phyloP scores from a whole-genome alignment of 2,113 vertebrate genomes.

The Coturnix japonica region DNA sequence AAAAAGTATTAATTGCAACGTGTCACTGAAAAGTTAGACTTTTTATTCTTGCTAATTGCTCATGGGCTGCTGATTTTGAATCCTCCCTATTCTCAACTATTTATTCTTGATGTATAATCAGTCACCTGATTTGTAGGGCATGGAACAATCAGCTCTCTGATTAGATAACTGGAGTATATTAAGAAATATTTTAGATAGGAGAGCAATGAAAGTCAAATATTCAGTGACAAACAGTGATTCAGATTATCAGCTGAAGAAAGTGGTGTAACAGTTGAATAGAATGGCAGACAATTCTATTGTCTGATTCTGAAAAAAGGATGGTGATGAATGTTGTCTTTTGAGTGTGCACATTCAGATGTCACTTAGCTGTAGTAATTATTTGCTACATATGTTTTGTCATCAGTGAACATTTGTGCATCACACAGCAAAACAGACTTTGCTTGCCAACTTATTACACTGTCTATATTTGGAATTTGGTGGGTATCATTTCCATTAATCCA shows the following conservation, averaged over 20 bases:
- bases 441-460: background rate
- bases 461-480: background rate
- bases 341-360: rapidly evolving
- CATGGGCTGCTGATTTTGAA: background rate
- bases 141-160: background rate
- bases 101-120: constrained; percentile 1
- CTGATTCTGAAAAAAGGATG: background rate
- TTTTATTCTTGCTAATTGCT: background rate
- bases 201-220: background rate
- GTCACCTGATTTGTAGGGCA: background rate
- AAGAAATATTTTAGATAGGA: background rate
- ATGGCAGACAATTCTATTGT: background rate
- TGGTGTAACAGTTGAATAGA: background rate
- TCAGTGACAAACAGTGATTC: background rate
- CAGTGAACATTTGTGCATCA: background rate
- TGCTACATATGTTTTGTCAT: background rate
- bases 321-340: background rate
- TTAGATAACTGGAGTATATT: background rate
- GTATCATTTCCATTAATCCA: constrained; percentile 4
- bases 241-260: background rate
- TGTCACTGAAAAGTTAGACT: background rate
- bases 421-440: background rate
- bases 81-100: constrained; percentile 29
- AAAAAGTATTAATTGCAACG: background rate
- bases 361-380: background rate